Evolutionary conservation across 2,888 invertebrate species (phyloP), one percentile per base, ranked within the genome.

Genomic region (Drosophila affinis): DNA sequence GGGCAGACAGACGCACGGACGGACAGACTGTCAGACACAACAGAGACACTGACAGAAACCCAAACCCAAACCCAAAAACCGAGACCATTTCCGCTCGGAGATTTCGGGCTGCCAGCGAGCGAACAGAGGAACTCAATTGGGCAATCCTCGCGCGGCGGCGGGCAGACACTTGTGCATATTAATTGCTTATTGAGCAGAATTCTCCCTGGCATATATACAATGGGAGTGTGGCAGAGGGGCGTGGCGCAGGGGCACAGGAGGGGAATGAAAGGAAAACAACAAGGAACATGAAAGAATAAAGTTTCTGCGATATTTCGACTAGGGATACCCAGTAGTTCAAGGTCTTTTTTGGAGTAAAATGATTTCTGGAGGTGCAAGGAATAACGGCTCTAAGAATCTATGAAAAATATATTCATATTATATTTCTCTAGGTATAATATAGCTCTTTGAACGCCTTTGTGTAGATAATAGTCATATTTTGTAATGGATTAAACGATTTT

Each of bases 151-250:
- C 39, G 39, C 39, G 54, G 21, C 39, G 54, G 21, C 24, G 34
- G 73, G 58, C 85, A 79, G 85, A 84, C 85, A 85, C 87, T 87
- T 85, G 89, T 87, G 85, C 89, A 86, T 86, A 89, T 89, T 86
- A 86, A 86, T 89, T 89, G 89, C 85, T 82, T 89, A 85, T 89
- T 89, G 88, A 88, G 81, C 75, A 72, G 87, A 52, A 39, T 57
- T 69, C 70, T 29, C 34, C n/a, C 17, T 34, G 49, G 10, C 39
- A n/a, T 1, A 34, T 9, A 55, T 12, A 27, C 56, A 44, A 47
- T 53, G n/a, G 21, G 17, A 46, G 39, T 29, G 39, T 29, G 29
- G 14, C 3, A 10, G 24, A 9, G 29, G 29, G 29, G 29, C 29
- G 7, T 2, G 10, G 9, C 29, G 7, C 2, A 10, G 12, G 24